Percentiles rank a stretch among this genome's conserved stretches.
phyloP scores from a whole-genome alignment of 35 echinoderm and acorn worm genomes.

The Amphiura filiformis region DNA sequence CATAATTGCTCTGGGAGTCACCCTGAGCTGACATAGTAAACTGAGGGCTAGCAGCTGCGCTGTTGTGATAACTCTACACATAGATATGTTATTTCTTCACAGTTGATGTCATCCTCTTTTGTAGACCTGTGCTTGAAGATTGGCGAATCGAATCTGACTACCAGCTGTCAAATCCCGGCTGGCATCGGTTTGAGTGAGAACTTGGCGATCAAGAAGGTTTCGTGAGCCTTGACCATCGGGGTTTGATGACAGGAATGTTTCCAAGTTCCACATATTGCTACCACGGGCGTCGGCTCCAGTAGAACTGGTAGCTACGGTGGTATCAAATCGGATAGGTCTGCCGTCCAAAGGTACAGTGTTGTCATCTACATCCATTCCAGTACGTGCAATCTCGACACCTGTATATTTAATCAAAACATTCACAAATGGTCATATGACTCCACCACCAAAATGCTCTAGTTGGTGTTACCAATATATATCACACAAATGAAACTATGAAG shows the following conservation, averaged over 20 bases:
- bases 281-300: slow-evolving; percentile 52
- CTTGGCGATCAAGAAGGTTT: slow-evolving; percentile 35
- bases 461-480: too few relatives aligned
- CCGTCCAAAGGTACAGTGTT: not conserved
- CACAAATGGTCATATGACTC: too few relatives aligned
- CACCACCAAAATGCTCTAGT: too few relatives aligned
- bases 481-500: too few relatives aligned
- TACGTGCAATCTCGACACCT: slow-evolving; percentile 70
- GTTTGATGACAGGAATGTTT: slow-evolving; percentile 46
- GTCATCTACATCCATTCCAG: slow-evolving; percentile 22
- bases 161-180: slow-evolving; percentile 46
- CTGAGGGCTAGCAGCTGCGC: slow-evolving; percentile 9
- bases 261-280: slow-evolving; percentile 67
- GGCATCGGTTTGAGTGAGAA: slow-evolving; percentile 47
- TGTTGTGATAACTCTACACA: slow-evolving; percentile 58
- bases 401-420: too few relatives aligned
- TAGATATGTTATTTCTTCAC: slow-evolving; percentile 52
- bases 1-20: slow-evolving; percentile 41
- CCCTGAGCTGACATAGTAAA: slow-evolving; percentile 44
- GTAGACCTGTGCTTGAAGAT: slow-evolving; percentile 54
- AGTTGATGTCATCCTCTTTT: slow-evolving; percentile 40
- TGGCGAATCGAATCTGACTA: slow-evolving; percentile 46
- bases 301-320: slow-evolving; percentile 53
- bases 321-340: slow-evolving; percentile 57
- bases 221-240: slow-evolving; percentile 30